These are phyloP conservation scores for Calidris pugnax DNA, from an alignment of 2,113 vertebrate species.

Conservation along the genomic window DNA sequence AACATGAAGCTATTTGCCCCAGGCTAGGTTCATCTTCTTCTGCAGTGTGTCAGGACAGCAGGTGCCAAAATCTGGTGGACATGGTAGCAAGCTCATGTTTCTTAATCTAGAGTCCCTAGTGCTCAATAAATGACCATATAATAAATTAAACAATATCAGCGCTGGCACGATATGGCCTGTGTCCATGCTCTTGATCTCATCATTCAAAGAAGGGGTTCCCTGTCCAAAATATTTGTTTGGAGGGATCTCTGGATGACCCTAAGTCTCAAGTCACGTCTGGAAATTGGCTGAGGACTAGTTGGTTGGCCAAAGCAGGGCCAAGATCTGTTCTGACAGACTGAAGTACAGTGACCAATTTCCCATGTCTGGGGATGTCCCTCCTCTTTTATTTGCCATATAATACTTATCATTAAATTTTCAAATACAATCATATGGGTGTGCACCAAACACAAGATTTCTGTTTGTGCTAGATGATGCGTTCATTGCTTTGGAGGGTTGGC, in stretches of 20 bases:
- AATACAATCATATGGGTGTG: accelerated
- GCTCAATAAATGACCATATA: neutral
- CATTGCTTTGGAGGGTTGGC: neutral
- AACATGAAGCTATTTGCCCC: neutral
- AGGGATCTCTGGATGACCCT: neutral
- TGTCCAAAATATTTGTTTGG: neutral
- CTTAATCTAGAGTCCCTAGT: neutral
- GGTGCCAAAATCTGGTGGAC: neutral
- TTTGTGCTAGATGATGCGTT: neutral
- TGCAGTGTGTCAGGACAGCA: neutral
- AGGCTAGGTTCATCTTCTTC: neutral
- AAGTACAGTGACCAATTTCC: neutral
- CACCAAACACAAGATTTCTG: too few relatives aligned
- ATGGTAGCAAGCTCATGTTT: accelerated
- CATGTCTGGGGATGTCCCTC: neutral
- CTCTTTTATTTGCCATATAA: neutral
- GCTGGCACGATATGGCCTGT: too few relatives aligned
- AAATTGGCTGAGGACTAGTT: neutral
- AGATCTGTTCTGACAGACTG: neutral
- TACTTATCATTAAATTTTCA: neutral
- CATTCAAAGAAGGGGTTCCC: neutral
- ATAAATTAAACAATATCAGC: accelerated
- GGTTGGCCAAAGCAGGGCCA: neutral
- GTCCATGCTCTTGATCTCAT: neutral
- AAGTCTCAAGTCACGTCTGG: neutral